Evolutionary conservation across 2,797 vertebrate species (phyloP), one percentile per base, ranked within the genome.

Genomic region (Remorina albescens): DNA sequence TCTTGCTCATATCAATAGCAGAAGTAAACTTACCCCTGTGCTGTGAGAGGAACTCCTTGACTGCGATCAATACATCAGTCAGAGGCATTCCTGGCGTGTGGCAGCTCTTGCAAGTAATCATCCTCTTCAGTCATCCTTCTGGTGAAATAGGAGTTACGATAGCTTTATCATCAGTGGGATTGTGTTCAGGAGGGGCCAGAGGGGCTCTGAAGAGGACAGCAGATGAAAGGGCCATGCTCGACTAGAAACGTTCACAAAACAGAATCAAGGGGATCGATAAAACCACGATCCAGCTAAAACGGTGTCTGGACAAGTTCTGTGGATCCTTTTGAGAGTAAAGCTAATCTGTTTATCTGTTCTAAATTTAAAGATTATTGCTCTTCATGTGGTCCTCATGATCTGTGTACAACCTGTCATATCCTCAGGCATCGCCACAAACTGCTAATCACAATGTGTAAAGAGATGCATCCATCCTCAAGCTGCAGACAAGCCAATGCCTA

Each of bases 21-120:
- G 67, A 83, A 56, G 81, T 85, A 80, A 74, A 80, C 74, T 67
- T 34, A 60, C 56, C 25, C 57, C 28, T 67, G 57, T 21, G 69
- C 77, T 66, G 41, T n/a, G 49, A 82, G 57, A 82, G 57, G 65
- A 70, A 60, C 73, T 68, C 59, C 39, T 39, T 4, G 50, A 41
- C 53, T 41, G 11, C 12, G 21, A 86, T 89, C 86, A 68, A 88
- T 90, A 76, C 67, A 83, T 86, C 81, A 84, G 75, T 80, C 73
- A 68, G 49, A 73, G 51, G 76, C 4, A 7, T 60, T 73, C 49
- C n/a, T 2, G 18, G 55, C 76, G 77, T 44, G 64, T 81, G 79
- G 69, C 59, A 26, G 69, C 70, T 49, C 58, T 80, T 39, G 66
- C 42, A 34, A 65, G 70, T 66, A 71, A 81, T 81, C 56, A 65